phyloP scores from a whole-genome alignment of 1,140 invertebrate species.

The Hormaphis cornu region DNA sequence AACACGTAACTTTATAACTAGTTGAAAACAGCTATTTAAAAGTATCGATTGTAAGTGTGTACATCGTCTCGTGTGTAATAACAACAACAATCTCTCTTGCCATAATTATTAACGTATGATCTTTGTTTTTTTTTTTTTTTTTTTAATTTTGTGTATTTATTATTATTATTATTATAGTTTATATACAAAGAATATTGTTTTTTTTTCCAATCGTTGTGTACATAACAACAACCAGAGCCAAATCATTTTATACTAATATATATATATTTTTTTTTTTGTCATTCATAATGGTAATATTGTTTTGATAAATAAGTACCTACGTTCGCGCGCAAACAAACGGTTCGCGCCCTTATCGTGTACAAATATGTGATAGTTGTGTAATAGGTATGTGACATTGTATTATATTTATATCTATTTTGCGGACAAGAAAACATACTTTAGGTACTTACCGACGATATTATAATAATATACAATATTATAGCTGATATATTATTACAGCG shows the following conservation, averaged over 20 bases:
- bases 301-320: not conserved
- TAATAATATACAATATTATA: too few species aligned
- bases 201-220: not conserved
- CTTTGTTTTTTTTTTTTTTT: constrained; percentile 10
- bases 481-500: too few species aligned
- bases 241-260: not conserved
- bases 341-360: too few species aligned
- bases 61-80: not conserved
- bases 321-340: not conserved
- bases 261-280: not conserved
- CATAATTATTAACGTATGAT: not conserved
- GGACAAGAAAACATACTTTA: too few species aligned
- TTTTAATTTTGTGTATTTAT: not conserved
- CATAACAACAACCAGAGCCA: not conserved
- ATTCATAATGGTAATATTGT: not conserved
- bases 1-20: too few species aligned
- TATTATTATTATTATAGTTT: not conserved
- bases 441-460: too few species aligned
- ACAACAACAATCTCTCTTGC: not conserved
- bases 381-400: too few species aligned
- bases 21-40: too few species aligned
- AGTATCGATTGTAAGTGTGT: too few species aligned
- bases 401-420: too few species aligned
- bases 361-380: too few species aligned
- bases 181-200: not conserved